phyloP scores from a whole-genome alignment of 2,113 vertebrate species.

The Puntigrus tetrazona region DNA sequence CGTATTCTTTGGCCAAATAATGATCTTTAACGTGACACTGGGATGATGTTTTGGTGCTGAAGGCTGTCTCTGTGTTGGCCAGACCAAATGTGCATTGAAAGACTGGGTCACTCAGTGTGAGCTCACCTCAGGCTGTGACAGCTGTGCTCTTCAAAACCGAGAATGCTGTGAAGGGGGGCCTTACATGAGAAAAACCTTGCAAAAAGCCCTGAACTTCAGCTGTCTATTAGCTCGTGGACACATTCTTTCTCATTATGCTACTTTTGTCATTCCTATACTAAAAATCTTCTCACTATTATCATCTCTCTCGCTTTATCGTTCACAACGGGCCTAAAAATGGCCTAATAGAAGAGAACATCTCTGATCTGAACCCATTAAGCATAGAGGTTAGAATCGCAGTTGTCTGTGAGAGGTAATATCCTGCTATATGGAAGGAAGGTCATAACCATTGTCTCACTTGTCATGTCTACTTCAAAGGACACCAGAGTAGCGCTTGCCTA shows the following conservation, averaged over 20 bases:
- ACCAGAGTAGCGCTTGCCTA: background rate
- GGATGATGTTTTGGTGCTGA: conserved; percentile 50
- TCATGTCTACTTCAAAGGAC: background rate
- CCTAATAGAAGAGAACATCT: conserved; percentile 15
- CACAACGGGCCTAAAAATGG: background rate
- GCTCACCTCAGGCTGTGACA: conserved; percentile 49
- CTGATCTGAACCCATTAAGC: conserved; percentile 30
- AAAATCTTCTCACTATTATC: background rate
- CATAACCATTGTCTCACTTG: conserved; percentile 15
- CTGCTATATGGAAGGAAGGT: background rate
- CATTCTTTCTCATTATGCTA: conserved; percentile 3
- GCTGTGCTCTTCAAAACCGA: conserved; percentile 44
- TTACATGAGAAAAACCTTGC: background rate
- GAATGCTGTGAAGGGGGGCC: background rate
- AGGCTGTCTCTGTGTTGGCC: conserved; percentile 30
- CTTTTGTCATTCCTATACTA: conserved; percentile 19
- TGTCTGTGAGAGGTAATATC: background rate
- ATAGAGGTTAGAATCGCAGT: background rate
- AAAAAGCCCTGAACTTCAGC: conserved; percentile 1
- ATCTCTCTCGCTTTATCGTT: background rate
- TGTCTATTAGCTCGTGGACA: background rate
- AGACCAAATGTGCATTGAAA: conserved; percentile 28
- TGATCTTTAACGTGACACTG: conserved; percentile 60
- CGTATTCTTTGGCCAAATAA: conserved; percentile 59
- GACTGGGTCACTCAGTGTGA: conserved; percentile 35